These are phyloP conservation scores for Coryphaenoides rupestris DNA, from an alignment of 2,113 vertebrate genomes.

Conservation along the genomic window DNA sequence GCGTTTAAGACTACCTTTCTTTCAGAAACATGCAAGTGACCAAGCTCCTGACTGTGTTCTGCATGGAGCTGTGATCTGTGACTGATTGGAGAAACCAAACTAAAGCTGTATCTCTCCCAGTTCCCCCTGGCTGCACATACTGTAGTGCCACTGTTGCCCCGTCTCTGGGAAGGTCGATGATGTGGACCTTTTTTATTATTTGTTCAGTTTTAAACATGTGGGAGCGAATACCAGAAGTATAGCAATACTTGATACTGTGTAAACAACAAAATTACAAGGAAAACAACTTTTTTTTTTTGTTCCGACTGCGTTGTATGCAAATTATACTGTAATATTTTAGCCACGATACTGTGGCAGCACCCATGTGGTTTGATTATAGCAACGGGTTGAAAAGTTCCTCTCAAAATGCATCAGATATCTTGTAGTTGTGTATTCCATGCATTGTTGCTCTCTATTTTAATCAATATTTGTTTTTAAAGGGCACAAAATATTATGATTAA, in stretches of 20 bases:
- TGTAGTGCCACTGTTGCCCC: conserved; percentile 11
- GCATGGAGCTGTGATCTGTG: conserved; percentile 35
- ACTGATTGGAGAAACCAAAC: conserved; percentile 37
- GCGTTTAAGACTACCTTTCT: conserved; percentile 29
- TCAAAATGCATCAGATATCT: conserved; percentile 19
- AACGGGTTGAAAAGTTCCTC: not conserved
- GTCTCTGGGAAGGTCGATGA: not conserved
- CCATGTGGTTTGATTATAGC: conserved; percentile 10
- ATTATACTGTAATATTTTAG: too few species aligned
- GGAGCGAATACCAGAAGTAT: too few species aligned
- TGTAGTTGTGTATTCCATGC: conserved; percentile 50
- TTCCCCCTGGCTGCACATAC: conserved; percentile 18
- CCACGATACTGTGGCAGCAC: conserved; percentile 7
- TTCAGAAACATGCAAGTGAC: too few species aligned
- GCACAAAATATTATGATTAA: conserved; percentile 19
- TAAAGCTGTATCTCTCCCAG: conserved; percentile 33
- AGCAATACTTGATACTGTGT: too few species aligned
- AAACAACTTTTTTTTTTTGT: too few species aligned
- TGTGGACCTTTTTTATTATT: not conserved
- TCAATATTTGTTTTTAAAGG: conserved; percentile 21
- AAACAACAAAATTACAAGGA: not conserved
- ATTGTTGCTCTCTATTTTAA: conserved; percentile 29
- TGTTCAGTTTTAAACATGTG: not conserved
- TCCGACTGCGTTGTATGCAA: too few species aligned
- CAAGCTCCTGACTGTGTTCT: conserved; percentile 31